Conservation (phyloP, 2,797 vertebrate species). For the Chiloscyllium punctatum region DNA sequence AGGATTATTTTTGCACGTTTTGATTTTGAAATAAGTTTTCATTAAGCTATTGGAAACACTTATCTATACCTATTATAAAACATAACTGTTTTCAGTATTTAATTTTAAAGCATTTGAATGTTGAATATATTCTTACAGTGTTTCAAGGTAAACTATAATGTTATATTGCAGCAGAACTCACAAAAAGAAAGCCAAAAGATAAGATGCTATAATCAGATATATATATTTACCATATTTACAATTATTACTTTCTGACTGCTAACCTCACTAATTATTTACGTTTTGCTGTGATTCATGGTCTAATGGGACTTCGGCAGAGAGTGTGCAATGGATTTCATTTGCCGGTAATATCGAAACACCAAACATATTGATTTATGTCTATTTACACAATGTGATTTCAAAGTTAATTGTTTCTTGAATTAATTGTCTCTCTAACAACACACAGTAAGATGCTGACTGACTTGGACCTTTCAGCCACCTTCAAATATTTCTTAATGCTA, state of each 20-base stretch:
- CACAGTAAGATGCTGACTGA: not conserved
- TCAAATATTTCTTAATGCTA: not conserved
- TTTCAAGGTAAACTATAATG: not conserved
- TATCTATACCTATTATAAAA: not conserved
- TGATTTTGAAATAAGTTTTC: not conserved
- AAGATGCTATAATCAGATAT: not conserved
- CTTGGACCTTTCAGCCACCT: not conserved
- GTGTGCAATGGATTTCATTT: not conserved
- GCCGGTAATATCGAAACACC: not conserved
- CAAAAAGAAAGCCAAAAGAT: not conserved
- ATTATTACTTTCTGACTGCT: not conserved
- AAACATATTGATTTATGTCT: not conserved
- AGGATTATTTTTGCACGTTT: not conserved
- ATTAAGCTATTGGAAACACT: not conserved
- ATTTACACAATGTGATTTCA: not conserved
- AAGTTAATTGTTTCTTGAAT: not conserved
- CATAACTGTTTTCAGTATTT: not conserved
- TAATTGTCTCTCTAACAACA: not conserved
- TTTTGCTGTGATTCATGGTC: not conserved
- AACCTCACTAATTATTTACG: not conserved
- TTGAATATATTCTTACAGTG: not conserved
- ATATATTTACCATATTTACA: not conserved
- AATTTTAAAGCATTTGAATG: not conserved
- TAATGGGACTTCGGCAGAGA: not conserved
- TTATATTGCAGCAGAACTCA: not conserved